These are phyloP conservation scores for Catalaphyllia jardinei DNA, from an alignment of 64 coral and sea anemone genomes.

Conservation along the genomic window DNA sequence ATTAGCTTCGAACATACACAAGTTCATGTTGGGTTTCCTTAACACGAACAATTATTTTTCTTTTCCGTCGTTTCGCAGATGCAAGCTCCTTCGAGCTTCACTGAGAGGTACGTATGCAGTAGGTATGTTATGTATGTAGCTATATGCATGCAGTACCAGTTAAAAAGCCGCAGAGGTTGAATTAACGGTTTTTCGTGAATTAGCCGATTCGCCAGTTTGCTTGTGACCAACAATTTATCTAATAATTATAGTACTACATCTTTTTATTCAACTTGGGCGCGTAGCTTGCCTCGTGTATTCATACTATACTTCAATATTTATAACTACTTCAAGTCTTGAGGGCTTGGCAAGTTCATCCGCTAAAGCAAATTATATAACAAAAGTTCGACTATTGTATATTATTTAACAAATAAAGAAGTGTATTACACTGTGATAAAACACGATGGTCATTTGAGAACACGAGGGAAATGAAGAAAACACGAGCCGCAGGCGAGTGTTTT, in stretches of 20 bases:
- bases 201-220: neutral
- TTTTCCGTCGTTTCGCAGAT: too few relatives aligned
- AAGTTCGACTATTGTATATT: neutral
- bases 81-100: neutral
- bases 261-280: neutral
- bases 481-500: too few relatives aligned
- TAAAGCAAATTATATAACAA: neutral
- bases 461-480: too few relatives aligned
- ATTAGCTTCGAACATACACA: neutral
- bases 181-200: neutral
- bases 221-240: neutral
- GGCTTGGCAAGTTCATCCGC: neutral
- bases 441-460: too few relatives aligned
- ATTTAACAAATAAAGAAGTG: too few relatives aligned
- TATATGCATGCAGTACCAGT: neutral
- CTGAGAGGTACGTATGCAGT: neutral
- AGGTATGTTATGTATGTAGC: too few relatives aligned
- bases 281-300: neutral
- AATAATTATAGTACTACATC: neutral
- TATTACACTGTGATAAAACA: too few relatives aligned
- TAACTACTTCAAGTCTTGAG: neutral
- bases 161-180: neutral
- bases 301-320: conserved; percentile 3
- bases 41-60: too few relatives aligned
- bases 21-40: neutral